phyloP scores from a whole-genome alignment of 2,888 invertebrate species.

The Polylopha cassiicola region DNA sequence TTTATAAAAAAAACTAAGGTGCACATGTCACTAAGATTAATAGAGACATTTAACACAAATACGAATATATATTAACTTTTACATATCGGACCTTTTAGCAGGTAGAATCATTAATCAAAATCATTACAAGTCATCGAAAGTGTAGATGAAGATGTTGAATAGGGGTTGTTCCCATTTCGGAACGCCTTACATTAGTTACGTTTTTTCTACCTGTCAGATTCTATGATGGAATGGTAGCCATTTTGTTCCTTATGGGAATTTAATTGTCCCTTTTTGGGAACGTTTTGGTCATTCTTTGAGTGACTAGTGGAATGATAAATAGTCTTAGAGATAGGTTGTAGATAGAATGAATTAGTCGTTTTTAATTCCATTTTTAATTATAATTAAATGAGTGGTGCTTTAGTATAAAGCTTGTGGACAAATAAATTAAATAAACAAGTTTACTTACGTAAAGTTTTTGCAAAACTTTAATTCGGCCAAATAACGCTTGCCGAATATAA shows the following conservation, averaged over 20 bases:
- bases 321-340: no score
- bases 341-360: no score
- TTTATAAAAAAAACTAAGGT: conserved; percentile 39
- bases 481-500: no score
- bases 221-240: conserved; percentile 15
- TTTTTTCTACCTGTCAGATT: conserved; percentile 4
- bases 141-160: conserved; percentile 39
- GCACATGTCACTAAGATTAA: conserved; percentile 58
- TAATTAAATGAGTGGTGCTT: no score
- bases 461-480: no score
- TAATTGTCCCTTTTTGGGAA: neutral
- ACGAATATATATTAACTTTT: conserved; percentile 40
- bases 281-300: no score
- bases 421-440: no score
- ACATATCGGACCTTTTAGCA: conserved; percentile 47
- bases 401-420: no score
- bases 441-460: no score
- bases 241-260: conserved; percentile 12
- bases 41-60: conserved; percentile 67
- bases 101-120: conserved; percentile 72
- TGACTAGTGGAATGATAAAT: no score
- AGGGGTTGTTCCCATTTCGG: conserved; percentile 19
- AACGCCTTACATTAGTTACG: conserved; percentile 21
- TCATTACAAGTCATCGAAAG: conserved; percentile 49
- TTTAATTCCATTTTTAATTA: no score